Evolutionary conservation across 1,140 invertebrate genomes (phyloP), one percentile per base, ranked within the genome.

Genomic region (Calliopsis andreniformis): DNA sequence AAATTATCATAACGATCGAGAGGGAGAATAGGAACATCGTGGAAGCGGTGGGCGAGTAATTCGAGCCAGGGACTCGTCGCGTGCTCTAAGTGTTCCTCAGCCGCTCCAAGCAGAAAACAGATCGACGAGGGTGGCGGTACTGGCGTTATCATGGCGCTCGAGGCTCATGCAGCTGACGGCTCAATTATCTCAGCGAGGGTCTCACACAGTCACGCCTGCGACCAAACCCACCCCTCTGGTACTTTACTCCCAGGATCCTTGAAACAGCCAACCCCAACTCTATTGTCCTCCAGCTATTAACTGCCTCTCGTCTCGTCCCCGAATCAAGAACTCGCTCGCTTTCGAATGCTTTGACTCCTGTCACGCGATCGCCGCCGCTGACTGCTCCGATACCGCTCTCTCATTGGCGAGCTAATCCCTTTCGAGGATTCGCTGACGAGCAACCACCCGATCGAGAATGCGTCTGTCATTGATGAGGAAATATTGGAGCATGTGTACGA

Each of bases 151-250:
- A 86, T 89, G 86, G 84, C 83, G 82, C 84, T 83, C 59, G 84
- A 83, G 85, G 84, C 83, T 87, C 83, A 77, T 90, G 89, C 89
- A 87, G 83, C 84, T 89, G 89, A 90, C 89, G 87, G 87, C 83
- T 90, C 89, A 89, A 90, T 90, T 90, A 90, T 89, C 86, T 84
- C 82, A 66, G 80, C 85, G 80, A 85, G 78, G 82, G 79, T 84
- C 84, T 88, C 83, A 83, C 85, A 81, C 84, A 87, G 84, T 87
- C 82, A 87, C 86, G 86, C 86, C 86, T 80, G 85, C 85, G 80
- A 87, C 83, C 75, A 66, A 56, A 72, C 62, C 76, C 81, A 58
- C 62, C 76, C 77, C 66, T 53, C 49, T 42, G 61, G 63, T 70
- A 68, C 67, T 76, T 67, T 70, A 69, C 67, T 77, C 81, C 67